Base-by-base conservation (phyloP, 2,797 vertebrate species). In the Hybognathus amarus region DNA sequence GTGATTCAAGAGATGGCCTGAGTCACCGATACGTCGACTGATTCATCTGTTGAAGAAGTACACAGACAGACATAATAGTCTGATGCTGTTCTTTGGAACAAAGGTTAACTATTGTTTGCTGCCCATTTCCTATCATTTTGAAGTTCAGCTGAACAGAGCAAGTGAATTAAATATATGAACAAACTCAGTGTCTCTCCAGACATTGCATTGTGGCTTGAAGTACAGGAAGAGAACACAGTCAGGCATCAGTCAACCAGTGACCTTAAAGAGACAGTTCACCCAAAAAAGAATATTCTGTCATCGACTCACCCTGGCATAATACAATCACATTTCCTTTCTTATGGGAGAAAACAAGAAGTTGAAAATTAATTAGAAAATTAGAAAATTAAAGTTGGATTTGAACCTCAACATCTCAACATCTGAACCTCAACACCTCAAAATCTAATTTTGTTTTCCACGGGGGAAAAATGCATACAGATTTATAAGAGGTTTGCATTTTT, bases 1-100 rank as follows among this genome's bases (percentile, higher is more conserved):
- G 56, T 92, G 93, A 94, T 93, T 94, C 92, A 94, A 77, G 89
- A 91, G 90, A 92, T 87, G 90, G 89, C 88, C 89, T 85, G 77
- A 81, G 89, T 85, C 88, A 85, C 87, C 77, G 83, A 82, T 90
- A 87, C 84, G 84, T 83, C 68, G 40, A 80, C 87, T 83, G 33
- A 50, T 87, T 86, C 81, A 85, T 87, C 89, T 84, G 82, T 83
- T 87, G 87, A 88, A 88, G 85, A 73, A 85, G 84, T 82, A 87
- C 20, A 88, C 89, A 38, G 15, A 79, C 30, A 70, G 38, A 45
- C 59, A 78, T 70, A 79, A 61, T 80, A 73, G 78, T 81, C 54
- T 73, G 24, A 77, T 18, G 40, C n/a, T 61, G 74, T 36, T 73
- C 38, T 50, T 22, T 71, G 56, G 68, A 71, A 78, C 63, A 80